These are phyloP conservation scores for Thunnus thynnus DNA, from an alignment of 2,113 vertebrate genomes.

Conservation along the genomic window DNA sequence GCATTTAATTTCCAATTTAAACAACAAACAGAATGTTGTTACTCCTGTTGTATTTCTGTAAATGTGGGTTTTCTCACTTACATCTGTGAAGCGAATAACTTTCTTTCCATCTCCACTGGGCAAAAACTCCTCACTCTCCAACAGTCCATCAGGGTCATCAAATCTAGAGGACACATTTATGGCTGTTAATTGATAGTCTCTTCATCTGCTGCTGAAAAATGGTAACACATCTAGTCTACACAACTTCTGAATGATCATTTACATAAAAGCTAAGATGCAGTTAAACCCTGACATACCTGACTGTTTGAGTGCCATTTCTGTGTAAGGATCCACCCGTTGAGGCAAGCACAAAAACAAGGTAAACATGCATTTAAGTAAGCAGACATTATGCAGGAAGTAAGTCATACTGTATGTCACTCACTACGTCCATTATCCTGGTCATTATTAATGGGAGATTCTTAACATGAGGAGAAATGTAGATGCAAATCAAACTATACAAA, in stretches of 20 bases:
- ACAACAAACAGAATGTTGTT: not conserved
- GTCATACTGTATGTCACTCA: slow-evolving; percentile 40
- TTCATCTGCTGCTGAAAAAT: no score
- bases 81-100: slow-evolving; percentile 91
- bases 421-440: not conserved
- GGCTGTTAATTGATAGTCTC: no score
- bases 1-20: not conserved
- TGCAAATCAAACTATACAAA: not conserved
- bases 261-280: not conserved
- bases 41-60: no score
- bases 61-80: slow-evolving; percentile 71
- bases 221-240: no score
- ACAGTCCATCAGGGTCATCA: slow-evolving; percentile 84
- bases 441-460: slow-evolving; percentile 11
- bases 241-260: no score
- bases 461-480: not conserved
- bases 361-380: slow-evolving; percentile 80
- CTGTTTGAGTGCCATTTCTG: slow-evolving; percentile 81
- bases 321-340: slow-evolving; percentile 69
- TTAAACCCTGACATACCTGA: slow-evolving; percentile 76
- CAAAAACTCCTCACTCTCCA: slow-evolving; percentile 91
- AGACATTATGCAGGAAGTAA: slow-evolving; percentile 43
- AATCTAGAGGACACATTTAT: slow-evolving; percentile 77
- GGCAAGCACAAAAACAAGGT: slow-evolving; percentile 73
- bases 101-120: slow-evolving; percentile 89